A percentile compares a stretch with the other conserved stretches of the same genome.
These are phyloP conservation scores for Probaryconus sp. DNA, from an alignment of 1,140 invertebrate genomes.

Conservation along the genomic window DNA sequence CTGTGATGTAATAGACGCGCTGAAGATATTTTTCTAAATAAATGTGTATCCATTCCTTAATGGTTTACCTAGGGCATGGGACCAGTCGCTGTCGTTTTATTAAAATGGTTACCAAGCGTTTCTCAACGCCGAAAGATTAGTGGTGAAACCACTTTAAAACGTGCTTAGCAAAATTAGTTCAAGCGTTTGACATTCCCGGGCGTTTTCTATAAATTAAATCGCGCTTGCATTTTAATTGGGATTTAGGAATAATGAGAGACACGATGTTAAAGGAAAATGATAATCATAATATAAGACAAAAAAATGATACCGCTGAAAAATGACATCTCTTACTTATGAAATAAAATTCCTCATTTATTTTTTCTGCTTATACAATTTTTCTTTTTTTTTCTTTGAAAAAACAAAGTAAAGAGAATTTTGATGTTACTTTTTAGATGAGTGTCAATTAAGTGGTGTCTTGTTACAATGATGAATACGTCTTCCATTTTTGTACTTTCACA, in stretches of 20 bases:
- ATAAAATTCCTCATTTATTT: too few relatives aligned
- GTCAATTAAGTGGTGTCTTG: too few relatives aligned
- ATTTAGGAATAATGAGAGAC: not conserved
- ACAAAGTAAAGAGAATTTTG: too few relatives aligned
- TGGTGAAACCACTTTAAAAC: slow-evolving; percentile 37
- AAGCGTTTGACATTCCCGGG: slow-evolving; percentile 28
- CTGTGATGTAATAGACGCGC: slow-evolving; percentile 70
- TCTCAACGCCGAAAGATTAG: slow-evolving; percentile 56
- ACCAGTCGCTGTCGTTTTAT: slow-evolving; percentile 34
- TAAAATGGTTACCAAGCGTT: slow-evolving; percentile 41
- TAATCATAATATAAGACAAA: too few relatives aligned
- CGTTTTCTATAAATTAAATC: slow-evolving; percentile 35
- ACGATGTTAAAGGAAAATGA: not conserved
- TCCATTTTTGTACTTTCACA: too few relatives aligned
- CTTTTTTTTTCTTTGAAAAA: too few relatives aligned
- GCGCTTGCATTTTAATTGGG: slow-evolving; percentile 13
- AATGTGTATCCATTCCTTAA: slow-evolving; percentile 62
- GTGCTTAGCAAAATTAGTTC: slow-evolving; percentile 53
- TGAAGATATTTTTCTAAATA: slow-evolving; percentile 75
- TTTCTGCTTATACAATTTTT: too few relatives aligned
- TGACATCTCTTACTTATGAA: too few relatives aligned
- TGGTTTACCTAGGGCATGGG: slow-evolving; percentile 50
- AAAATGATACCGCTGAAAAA: too few relatives aligned
- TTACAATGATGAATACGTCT: too few relatives aligned
- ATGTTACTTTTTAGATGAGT: too few relatives aligned